phyloP scores from a whole-genome alignment of 30 jellyfish, hydroid and myxozoan species.

The Turritopsis dohrnii region DNA sequence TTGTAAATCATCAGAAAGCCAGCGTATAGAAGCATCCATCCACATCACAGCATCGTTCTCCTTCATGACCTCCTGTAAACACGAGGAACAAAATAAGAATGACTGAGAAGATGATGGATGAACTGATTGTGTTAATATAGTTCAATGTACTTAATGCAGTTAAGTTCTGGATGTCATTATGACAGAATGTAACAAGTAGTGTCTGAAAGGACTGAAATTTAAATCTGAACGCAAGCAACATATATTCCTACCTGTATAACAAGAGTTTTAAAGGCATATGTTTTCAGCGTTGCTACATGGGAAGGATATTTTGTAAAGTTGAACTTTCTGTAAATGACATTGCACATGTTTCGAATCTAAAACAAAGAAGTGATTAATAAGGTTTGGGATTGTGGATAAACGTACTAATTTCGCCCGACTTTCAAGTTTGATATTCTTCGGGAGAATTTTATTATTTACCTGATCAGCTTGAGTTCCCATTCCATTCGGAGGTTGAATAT shows the following conservation, averaged over 20 bases:
- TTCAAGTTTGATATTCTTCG: not conserved
- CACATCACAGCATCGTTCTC: not conserved
- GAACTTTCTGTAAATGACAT: not conserved
- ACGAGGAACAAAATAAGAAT: not conserved
- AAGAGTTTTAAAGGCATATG: not conserved
- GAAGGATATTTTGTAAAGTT: not conserved
- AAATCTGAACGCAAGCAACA: no score
- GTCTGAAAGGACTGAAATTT: not conserved
- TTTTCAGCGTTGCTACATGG: not conserved
- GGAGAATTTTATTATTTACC: no score
- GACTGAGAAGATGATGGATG: not conserved
- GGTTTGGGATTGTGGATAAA: not conserved
- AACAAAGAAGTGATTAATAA: not conserved
- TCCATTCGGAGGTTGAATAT: not conserved
- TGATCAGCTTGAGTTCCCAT: not conserved
- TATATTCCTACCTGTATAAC: not conserved
- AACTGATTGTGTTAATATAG: not conserved
- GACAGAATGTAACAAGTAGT: not conserved
- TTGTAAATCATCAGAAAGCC: not conserved
- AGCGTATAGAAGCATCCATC: not conserved
- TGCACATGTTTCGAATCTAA: not conserved
- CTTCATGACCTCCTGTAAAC: not conserved
- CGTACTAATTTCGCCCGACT: not conserved
- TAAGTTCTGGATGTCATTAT: not conserved
- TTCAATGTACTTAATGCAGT: not conserved